phyloP scores from a whole-genome alignment of 2,888 invertebrate genomes.

The Linnaemya tessellans region DNA sequence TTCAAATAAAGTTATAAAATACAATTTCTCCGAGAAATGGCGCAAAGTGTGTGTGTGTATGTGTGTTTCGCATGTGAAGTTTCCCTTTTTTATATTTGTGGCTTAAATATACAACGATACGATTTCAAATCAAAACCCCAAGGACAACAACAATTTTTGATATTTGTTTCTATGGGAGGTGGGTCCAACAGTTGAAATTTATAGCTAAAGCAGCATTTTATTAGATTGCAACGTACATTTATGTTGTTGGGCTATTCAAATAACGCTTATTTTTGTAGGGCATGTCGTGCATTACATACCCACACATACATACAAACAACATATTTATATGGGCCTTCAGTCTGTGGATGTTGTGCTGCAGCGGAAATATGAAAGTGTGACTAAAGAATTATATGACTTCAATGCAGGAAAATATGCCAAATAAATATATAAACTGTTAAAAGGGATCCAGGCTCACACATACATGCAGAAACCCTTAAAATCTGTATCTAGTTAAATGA shows the following conservation, averaged over 20 bases:
- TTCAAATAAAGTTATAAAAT: slow-evolving; percentile 75
- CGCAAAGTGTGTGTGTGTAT: too few relatives aligned
- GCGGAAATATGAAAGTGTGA: slow-evolving; percentile 73
- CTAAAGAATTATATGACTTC: slow-evolving; percentile 70
- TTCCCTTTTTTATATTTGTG: slow-evolving; percentile 75
- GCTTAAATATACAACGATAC: slow-evolving; percentile 55
- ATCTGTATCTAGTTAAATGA: not conserved
- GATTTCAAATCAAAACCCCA: slow-evolving; percentile 46
- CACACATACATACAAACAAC: not conserved
- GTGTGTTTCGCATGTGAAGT: slow-evolving; percentile 57
- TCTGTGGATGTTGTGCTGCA: slow-evolving; percentile 29
- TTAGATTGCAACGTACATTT: slow-evolving; percentile 23
- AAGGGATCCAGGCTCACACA: not conserved
- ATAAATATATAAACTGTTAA: not conserved
- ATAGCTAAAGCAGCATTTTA: slow-evolving; percentile 48
- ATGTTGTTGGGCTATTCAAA: slow-evolving; percentile 1
- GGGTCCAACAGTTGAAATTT: slow-evolving; percentile 54
- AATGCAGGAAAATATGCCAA: slow-evolving; percentile 6
- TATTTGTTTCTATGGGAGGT: not conserved
- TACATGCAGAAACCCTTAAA: not conserved
- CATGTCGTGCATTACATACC: not conserved
- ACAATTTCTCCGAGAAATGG: slow-evolving; percentile 42
- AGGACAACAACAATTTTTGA: slow-evolving; percentile 35
- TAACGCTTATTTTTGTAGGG: slow-evolving; percentile 7
- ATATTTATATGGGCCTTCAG: not conserved